These are phyloP conservation scores for Dione juno DNA, from an alignment of 2,888 invertebrate species.

Conservation along the genomic window DNA sequence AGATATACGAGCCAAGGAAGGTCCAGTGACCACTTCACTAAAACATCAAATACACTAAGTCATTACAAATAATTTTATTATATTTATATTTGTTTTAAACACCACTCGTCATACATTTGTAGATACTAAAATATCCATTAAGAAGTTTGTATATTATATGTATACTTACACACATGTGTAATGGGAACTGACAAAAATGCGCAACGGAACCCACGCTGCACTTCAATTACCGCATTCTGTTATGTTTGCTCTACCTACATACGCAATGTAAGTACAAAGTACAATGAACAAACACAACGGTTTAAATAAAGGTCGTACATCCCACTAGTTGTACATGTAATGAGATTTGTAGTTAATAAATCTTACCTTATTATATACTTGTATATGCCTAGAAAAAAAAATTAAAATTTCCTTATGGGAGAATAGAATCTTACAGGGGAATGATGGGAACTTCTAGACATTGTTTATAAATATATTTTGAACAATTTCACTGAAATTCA, in stretches of 20 bases:
- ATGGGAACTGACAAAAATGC: conserved; percentile 32
- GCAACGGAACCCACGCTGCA: conserved; percentile 42
- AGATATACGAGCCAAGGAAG: background rate
- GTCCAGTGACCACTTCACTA: background rate
- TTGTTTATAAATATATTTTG: no score
- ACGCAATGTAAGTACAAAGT: conserved; percentile 35
- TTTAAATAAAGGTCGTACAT: conserved; percentile 18
- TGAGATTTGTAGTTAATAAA: background rate
- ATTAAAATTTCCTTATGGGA: no score
- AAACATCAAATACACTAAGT: background rate
- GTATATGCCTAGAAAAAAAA: background rate
- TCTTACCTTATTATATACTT: background rate
- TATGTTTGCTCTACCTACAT: conserved; percentile 47
- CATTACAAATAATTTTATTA: conserved; percentile 1
- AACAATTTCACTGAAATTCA: no score
- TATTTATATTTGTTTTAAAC: conserved; percentile 22
- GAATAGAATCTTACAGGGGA: no score
- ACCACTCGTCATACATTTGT: conserved; percentile 8
- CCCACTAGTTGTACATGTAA: conserved; percentile 3
- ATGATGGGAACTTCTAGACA: no score
- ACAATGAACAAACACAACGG: conserved; percentile 27
- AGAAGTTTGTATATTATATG: background rate
- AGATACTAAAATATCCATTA: conserved; percentile 28
- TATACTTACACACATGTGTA: background rate
- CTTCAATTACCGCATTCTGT: conserved; percentile 47